Percentiles rank a stretch among this genome's conserved stretches.
phyloP scores from a whole-genome alignment of 2,797 vertebrate genomes.

The Danionella dracula region DNA sequence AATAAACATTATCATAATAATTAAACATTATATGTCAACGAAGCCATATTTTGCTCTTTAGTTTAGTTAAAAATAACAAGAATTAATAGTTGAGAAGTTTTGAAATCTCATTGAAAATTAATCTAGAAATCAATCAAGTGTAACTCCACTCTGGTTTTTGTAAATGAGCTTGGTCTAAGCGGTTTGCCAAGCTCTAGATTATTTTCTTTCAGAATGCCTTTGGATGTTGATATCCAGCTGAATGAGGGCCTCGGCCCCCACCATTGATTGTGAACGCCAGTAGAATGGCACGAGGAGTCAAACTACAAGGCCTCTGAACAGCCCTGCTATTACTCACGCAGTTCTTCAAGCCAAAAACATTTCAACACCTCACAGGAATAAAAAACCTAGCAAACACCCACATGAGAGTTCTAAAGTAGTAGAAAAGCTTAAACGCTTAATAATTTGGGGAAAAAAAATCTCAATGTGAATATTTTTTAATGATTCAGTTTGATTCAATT shows the following conservation, averaged over 20 bases:
- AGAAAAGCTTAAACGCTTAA: too few species aligned
- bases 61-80: too few species aligned
- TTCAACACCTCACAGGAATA: constrained; percentile 27
- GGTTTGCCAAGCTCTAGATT: background rate
- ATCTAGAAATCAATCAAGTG: too few species aligned
- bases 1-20: too few species aligned
- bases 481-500: too few species aligned
- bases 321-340: constrained; percentile 28
- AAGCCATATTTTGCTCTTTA: too few species aligned
- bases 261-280: background rate
- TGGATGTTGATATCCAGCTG: constrained; percentile 27
- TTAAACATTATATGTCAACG: too few species aligned
- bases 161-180: background rate
- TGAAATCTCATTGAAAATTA: too few species aligned
- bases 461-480: too few species aligned
- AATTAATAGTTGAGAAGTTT: too few species aligned
- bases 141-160: too few species aligned
- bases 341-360: constrained; percentile 29
- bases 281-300: constrained; percentile 12
- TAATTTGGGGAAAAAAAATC: too few species aligned
- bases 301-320: constrained; percentile 3
- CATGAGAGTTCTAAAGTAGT: background rate
- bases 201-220: background rate
- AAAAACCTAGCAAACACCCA: constrained; percentile 8
- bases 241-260: background rate